Base-by-base conservation (phyloP, 2,797 vertebrate species). In the Channa striata region DNA sequence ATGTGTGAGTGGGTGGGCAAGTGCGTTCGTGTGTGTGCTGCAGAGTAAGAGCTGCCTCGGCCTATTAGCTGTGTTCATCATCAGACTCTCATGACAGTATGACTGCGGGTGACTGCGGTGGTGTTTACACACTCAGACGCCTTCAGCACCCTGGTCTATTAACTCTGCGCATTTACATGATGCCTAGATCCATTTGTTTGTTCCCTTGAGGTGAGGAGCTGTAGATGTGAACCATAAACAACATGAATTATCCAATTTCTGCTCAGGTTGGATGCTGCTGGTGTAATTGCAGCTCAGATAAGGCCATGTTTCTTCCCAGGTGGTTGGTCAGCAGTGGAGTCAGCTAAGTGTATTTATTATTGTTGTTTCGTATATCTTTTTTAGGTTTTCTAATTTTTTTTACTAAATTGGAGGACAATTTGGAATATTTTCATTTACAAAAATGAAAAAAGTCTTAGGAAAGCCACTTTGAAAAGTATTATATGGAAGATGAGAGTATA, bases 51-150 rank as follows among this genome's bases (percentile, higher is more conserved):
- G 56, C 58, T n/a, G 47, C 68, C 53, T 66, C 13, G 12, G 74
- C 74, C 81, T 82, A 78, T 89, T 86, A 80, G 80, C 64, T 69
- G 74, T 78, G 86, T 88, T 77, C 81, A 86, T 87, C 88, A 87
- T 85, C 59, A 19, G 42, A 9, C 74, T 86, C 83, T 82, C 76
- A 34, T 43, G 77, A 83, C 57, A 54, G 59, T 54, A 2, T 30
- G 72, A 81, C 76, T 74, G 65, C 70, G 7, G 46, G 56, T 77
- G 81, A 75, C 76, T 64, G 77, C 65, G 49, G 14, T 6, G 30
- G 60, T 84, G 89, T 88, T 85, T 79, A 81, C 83, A 79, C 74
- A 71, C 65, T 50, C 47, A 17, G 68, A n/a, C 78, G 77, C 72
- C 69, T 78, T 66, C 72, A 84, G 68, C 81, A 50, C 30, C 53